Evolutionary conservation across 1,140 invertebrate species (phyloP), one percentile per base, ranked within the genome.

Genomic region (Harlomillsia oculata): DNA sequence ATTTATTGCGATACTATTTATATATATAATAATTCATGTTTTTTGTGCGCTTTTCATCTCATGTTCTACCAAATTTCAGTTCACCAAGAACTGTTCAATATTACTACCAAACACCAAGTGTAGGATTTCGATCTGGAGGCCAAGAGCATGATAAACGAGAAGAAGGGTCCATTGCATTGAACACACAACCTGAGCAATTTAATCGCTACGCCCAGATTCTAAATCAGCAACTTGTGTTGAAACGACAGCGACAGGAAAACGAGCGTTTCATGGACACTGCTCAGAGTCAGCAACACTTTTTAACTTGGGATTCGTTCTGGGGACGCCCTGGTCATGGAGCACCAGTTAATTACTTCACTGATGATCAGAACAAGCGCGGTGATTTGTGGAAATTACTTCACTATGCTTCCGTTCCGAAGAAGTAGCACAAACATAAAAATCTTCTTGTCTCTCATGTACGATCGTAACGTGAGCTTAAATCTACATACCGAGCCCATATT

Each of bases 361-460:
- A 48, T 5, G 45, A 48, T 14, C 28, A 48, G 21, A 28, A 48
- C 45, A 48, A 32, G 11, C 30, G 34, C 21, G 45, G 45, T 29
- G 23, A 43, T 53, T 53, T 53, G 39, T 53, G 39, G 51, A 53
- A 43, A 44, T 23, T 43, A 32, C 39, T 43, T 2, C 51, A 30
- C 16, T 41, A 6, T 32, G 8, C 28, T 13, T 48, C 29, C 6
- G 34, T 32, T 32, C 28, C 16, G 28, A 32, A 34, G 29, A 34
- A 48, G 34, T 48, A 46, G 32, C 20, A 53, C 6, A n/a, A 18
- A 16, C 2, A 9, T 16, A n/a, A n/a, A n/a, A n/a, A n/a, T n/a
- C n/a, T n/a, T n/a, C n/a, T n/a, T n/a, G n/a, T n/a, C n/a, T n/a
- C n/a, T n/a, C n/a, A n/a, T n/a, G n/a, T n/a, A n/a, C n/a, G n/a